Conservation (phyloP, 2,113 vertebrate genomes). For the Brachyhypopomus gauderio region DNA sequence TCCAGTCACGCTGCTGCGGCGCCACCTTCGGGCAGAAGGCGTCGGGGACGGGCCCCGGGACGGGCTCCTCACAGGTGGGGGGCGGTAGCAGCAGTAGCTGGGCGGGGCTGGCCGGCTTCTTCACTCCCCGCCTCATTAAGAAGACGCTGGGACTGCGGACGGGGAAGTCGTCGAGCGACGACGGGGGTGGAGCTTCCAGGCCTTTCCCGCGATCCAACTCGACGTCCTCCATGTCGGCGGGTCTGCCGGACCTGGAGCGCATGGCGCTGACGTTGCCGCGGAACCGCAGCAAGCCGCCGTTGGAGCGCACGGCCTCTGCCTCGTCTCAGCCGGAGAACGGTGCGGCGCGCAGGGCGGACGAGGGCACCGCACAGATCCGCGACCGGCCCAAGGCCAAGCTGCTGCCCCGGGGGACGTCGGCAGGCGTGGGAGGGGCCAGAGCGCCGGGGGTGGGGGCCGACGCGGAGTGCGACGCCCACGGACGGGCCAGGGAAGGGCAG, state of each 20-base stretch:
- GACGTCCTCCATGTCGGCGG: constrained; percentile 97
- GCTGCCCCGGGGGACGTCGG: constrained; percentile 80
- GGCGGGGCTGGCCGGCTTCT: constrained; percentile 95
- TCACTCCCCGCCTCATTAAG: constrained; percentile 97
- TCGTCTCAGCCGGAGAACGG: constrained; percentile 92
- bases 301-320: constrained; percentile 90
- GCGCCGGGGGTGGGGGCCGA: constrained; percentile 74
- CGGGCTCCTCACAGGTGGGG: constrained; percentile 72
- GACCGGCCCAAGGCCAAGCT: constrained; percentile 95
- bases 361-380: constrained; percentile 84
- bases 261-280: constrained; percentile 96
- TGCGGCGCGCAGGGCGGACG: constrained; percentile 82
- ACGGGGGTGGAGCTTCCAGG: constrained; percentile 76
- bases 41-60: constrained; percentile 71
- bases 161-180: constrained; percentile 87
- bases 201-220: constrained; percentile 98
- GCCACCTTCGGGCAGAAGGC: constrained; percentile 88
- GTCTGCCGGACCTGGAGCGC: constrained; percentile 94
- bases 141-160: constrained; percentile 93
- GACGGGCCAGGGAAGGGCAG: constrained; percentile 71
- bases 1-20: constrained; percentile 87
- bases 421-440: constrained; percentile 63
- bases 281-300: constrained; percentile 90
- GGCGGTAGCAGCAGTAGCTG: constrained; percentile 81
- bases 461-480: constrained; percentile 68